Evolutionary conservation across 2,113 vertebrate species (phyloP).

Genomic region (Camelus bactrianus): DNA sequence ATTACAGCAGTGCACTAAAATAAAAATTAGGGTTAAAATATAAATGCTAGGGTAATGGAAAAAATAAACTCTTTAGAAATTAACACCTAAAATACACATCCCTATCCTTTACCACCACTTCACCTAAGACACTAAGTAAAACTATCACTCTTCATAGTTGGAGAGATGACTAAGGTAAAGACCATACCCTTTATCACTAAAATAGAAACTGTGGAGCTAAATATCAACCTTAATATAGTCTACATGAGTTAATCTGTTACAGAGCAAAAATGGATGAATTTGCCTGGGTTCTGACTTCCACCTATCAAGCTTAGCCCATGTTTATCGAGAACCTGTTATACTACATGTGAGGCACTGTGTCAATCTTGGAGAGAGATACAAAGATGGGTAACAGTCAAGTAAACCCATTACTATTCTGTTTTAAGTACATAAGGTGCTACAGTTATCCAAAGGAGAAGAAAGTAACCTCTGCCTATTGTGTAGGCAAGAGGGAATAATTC

Average conservation of each 20-base stretch:
- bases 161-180: not conserved
- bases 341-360: not conserved
- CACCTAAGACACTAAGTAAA: not conserved
- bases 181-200: not conserved
- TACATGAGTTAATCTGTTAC: not conserved
- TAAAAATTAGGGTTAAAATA: slow-evolving; percentile 51
- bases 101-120: not conserved
- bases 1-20: slow-evolving; percentile 14
- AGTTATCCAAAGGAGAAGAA: not conserved
- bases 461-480: not conserved
- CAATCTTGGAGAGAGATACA: not conserved
- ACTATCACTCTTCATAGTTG: not conserved
- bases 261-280: not conserved
- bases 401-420: not conserved
- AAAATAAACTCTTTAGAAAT: slow-evolving; percentile 41
- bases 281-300: not conserved
- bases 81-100: slow-evolving; percentile 8
- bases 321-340: not conserved
- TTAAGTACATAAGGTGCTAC: not conserved
- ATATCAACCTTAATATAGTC: not conserved
- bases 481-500: not conserved
- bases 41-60: slow-evolving; percentile 1
- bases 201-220: not conserved
- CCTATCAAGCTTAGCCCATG: not conserved
- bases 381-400: not conserved